Percentiles rank a stretch among this genome's conserved stretches.
Evolutionary conservation across 2,113 vertebrate species (phyloP).

Genomic region (Odocoileus hemionus): DNA sequence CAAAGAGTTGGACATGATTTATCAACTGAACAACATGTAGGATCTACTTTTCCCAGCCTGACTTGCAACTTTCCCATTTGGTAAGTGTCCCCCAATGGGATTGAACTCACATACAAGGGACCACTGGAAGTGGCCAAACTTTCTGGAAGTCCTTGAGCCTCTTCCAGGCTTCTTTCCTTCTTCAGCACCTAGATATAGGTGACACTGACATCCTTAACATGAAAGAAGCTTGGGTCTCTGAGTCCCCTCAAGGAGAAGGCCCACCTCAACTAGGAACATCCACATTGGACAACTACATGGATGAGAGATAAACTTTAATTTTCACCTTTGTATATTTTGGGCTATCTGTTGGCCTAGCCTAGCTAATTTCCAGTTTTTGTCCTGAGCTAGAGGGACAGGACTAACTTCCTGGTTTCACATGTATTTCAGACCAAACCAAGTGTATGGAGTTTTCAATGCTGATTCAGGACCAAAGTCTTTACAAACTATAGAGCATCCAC

Average conservation of each 20-base stretch:
- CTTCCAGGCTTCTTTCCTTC: not conserved
- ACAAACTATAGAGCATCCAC: not conserved
- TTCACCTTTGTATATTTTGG: not conserved
- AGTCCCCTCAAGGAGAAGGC: not conserved
- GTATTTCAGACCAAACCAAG: too few relatives aligned
- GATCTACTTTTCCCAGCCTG: not conserved
- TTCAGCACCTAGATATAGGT: not conserved
- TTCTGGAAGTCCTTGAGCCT: accelerated
- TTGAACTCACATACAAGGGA: not conserved
- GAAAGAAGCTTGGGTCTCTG: not conserved
- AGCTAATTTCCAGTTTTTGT: not conserved
- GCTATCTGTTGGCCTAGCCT: not conserved
- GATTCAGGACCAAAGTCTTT: not conserved
- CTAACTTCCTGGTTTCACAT: not conserved
- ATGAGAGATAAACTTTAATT: not conserved
- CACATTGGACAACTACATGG: accelerated
- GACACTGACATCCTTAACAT: not conserved
- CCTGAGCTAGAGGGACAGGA: not conserved
- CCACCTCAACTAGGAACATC: not conserved
- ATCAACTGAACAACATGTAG: not conserved
- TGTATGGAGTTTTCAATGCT: not conserved
- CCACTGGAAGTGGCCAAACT: not conserved
- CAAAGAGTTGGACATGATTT: not conserved
- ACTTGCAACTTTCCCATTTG: not conserved
- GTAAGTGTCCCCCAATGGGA: accelerated